Evolutionary conservation across 2,888 invertebrate species (phyloP).

Genomic region (Linnaemya tessellans): DNA sequence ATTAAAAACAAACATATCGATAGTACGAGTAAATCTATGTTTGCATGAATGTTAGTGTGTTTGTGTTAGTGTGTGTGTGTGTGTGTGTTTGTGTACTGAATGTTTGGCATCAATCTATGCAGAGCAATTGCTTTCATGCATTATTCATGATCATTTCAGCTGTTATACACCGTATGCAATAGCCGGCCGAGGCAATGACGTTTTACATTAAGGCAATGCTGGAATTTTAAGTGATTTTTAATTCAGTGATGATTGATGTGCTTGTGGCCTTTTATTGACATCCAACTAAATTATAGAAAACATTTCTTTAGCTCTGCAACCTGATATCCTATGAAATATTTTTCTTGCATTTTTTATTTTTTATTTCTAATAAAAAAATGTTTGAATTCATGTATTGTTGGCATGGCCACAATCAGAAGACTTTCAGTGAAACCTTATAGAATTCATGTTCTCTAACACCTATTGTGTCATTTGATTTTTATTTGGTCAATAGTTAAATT

Average conservation of each 20-base stretch:
- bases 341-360: too few relatives aligned
- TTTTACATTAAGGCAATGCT: slow-evolving; percentile 66
- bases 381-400: slow-evolving; percentile 56
- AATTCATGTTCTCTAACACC: slow-evolving; percentile 68
- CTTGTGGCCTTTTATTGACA: slow-evolving; percentile 72
- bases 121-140: slow-evolving; percentile 71
- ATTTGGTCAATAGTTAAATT: slow-evolving; percentile 64
- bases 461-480: slow-evolving; percentile 62
- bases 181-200: slow-evolving; percentile 27
- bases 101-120: slow-evolving; percentile 65
- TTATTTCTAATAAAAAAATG: slow-evolving; percentile 5
- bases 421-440: slow-evolving; percentile 66
- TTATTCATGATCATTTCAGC: slow-evolving; percentile 68
- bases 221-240: slow-evolving; percentile 73
- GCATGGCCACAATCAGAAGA: slow-evolving; percentile 21
- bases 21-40: background rate
- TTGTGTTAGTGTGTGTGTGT: too few relatives aligned
- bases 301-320: slow-evolving; percentile 61
- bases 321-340: slow-evolving; percentile 3
- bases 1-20: background rate
- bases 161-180: slow-evolving; percentile 46
- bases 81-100: background rate
- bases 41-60: background rate
- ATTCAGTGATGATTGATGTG: slow-evolving; percentile 73
- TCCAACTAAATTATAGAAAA: slow-evolving; percentile 72